Conservation (phyloP, 2,113 vertebrate genomes). For the Parotia lawesii region DNA sequence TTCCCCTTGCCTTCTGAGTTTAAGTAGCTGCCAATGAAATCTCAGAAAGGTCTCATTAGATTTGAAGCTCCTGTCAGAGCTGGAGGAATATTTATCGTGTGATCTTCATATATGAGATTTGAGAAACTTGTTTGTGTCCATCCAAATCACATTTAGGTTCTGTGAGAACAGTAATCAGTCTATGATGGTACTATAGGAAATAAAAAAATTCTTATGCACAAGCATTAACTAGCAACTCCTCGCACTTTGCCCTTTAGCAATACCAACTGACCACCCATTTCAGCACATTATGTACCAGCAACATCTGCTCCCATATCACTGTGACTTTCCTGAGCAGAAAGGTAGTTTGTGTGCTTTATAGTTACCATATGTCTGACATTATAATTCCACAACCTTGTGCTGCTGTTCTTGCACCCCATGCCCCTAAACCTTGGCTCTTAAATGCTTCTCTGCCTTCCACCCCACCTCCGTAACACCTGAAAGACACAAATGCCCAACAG, state of each 20-base stretch:
- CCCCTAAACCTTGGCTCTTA: slow-evolving; percentile 37
- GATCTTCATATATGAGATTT: neutral
- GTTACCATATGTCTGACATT: slow-evolving; percentile 32
- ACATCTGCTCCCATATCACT: slow-evolving; percentile 15
- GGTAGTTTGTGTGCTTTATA: slow-evolving; percentile 20
- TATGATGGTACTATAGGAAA: neutral
- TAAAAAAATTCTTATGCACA: neutral
- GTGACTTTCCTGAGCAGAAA: neutral
- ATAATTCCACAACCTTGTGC: slow-evolving; percentile 38
- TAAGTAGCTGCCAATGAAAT: slow-evolving; percentile 17
- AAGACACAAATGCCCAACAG: slow-evolving; percentile 61
- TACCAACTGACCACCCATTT: neutral
- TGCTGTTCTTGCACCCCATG: slow-evolving; percentile 1
- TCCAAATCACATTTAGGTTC: neutral
- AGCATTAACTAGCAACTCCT: neutral
- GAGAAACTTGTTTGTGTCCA: neutral
- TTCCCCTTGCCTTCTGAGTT: slow-evolving; percentile 8
- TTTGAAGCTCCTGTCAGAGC: neutral
- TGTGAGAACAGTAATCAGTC: neutral
- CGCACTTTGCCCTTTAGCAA: neutral
- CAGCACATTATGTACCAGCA: neutral
- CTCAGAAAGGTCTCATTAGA: slow-evolving; percentile 1
- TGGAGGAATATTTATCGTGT: neutral
- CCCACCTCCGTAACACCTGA: slow-evolving; percentile 63
- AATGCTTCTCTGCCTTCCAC: slow-evolving; percentile 17